A percentile compares a stretch with the other conserved stretches of the same genome.
phyloP scores from a whole-genome alignment of 1,140 invertebrate genomes.

The Potamilus streckersoni region DNA sequence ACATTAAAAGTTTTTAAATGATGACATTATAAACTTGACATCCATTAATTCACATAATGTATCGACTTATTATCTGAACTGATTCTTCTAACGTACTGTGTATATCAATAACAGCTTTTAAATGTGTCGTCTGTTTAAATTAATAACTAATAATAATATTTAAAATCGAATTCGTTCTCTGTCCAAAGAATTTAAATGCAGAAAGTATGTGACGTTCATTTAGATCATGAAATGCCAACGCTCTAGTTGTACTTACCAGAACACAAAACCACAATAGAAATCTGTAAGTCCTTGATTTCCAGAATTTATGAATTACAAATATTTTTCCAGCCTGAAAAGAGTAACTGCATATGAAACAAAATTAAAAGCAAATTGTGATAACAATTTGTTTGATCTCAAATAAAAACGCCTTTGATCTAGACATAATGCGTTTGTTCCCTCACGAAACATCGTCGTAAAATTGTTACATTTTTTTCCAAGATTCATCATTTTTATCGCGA shows the following conservation, averaged over 20 bases:
- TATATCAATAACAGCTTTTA: no score
- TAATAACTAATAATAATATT: no score
- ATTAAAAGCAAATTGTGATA: not conserved
- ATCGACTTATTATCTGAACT: no score
- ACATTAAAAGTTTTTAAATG: no score
- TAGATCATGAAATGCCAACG: no score
- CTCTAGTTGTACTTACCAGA: slow-evolving; percentile 68
- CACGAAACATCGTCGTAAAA: not conserved
- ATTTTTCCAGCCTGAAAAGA: slow-evolving; percentile 78
- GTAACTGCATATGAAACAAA: not conserved
- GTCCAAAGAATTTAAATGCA: no score
- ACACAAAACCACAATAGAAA: slow-evolving; percentile 72
- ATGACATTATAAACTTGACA: no score
- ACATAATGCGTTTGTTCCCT: not conserved
- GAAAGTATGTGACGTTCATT: no score
- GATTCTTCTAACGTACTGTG: no score
- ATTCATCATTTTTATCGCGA: not conserved
- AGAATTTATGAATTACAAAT: slow-evolving; percentile 74
- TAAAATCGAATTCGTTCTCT: no score
- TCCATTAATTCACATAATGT: no score
- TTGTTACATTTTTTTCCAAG: not conserved
- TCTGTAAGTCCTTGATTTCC: slow-evolving; percentile 76
- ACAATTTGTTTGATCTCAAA: not conserved
- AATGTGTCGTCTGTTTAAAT: no score
- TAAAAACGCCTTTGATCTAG: not conserved